Conservation (phyloP, 2,888 invertebrate genomes). For the Stenchaetothrips biformis region DNA sequence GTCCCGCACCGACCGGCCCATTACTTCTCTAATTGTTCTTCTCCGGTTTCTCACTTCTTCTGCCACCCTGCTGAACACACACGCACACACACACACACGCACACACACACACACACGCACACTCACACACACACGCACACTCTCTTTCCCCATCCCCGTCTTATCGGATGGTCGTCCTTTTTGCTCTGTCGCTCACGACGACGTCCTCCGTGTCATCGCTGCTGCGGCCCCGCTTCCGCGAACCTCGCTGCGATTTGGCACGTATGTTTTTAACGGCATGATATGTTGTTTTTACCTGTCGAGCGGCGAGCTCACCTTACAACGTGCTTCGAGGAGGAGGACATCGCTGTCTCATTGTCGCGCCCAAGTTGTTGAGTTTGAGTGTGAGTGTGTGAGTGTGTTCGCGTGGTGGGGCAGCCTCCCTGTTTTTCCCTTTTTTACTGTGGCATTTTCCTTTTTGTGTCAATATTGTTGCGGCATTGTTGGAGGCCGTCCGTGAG, state of each 20-base stretch:
- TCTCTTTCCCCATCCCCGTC: background rate
- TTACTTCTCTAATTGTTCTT: slow-evolving; percentile 21
- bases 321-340: background rate
- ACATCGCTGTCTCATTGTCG: background rate
- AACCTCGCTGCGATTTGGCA: background rate
- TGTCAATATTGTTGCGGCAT: slow-evolving; percentile 24
- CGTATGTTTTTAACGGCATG: slow-evolving; percentile 23
- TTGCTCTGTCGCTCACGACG: too few species aligned
- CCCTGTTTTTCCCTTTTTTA: background rate
- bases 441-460: slow-evolving; percentile 10
- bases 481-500: background rate
- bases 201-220: too few species aligned
- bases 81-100: too few species aligned
- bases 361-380: background rate
- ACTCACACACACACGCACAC: background rate
- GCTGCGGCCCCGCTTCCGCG: too few species aligned
- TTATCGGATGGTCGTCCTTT: too few species aligned
- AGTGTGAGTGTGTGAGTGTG: background rate
- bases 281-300: slow-evolving; percentile 18
- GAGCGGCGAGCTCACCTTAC: background rate
- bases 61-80: background rate
- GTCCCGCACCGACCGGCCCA: background rate
- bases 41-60: slow-evolving; percentile 9
- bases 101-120: too few species aligned
- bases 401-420: background rate